Conservation (phyloP, 2,113 vertebrate genomes). For the Rhynchopsitta pachyrhyncha region DNA sequence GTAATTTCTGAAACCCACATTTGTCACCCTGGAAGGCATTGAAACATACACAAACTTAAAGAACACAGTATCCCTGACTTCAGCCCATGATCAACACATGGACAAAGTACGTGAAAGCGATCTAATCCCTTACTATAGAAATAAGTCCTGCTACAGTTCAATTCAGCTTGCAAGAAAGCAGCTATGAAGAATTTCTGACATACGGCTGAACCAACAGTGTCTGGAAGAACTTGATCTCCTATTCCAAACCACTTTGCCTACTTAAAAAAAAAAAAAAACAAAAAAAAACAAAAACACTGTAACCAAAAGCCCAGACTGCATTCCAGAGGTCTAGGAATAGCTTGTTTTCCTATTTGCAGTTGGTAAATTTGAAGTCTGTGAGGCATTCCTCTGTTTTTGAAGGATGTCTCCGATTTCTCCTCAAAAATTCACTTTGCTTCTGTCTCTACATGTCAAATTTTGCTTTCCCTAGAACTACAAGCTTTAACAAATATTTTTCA, state of each 20-base stretch:
- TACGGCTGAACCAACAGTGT: constrained; percentile 57
- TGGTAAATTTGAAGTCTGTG: constrained; percentile 53
- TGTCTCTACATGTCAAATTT: neutral
- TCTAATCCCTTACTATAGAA: constrained; percentile 42
- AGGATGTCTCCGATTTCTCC: constrained; percentile 43
- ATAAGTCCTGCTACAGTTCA: constrained; percentile 8
- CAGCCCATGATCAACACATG: constrained; percentile 22
- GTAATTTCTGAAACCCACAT: neutral
- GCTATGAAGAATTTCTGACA: constrained; percentile 54
- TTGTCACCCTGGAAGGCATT: constrained; percentile 5
- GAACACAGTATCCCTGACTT: constrained; percentile 40
- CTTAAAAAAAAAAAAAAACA: constrained; percentile 19
- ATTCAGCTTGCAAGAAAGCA: constrained; percentile 31
- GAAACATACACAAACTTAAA: constrained; percentile 16
- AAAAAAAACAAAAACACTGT: constrained; percentile 24
- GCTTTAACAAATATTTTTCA: neutral
- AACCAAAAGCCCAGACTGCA: constrained; percentile 61
- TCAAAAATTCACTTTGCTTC: constrained; percentile 58
- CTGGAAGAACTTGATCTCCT: constrained; percentile 54
- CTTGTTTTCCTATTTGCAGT: constrained; percentile 65
- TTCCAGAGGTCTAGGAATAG: constrained; percentile 73
- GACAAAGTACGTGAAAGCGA: neutral
- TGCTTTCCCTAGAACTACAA: neutral
- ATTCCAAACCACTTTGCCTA: constrained; percentile 53
- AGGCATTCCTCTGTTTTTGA: constrained; percentile 60